phyloP scores from a whole-genome alignment of 1,140 invertebrate genomes.

The Mamestra configurata region DNA sequence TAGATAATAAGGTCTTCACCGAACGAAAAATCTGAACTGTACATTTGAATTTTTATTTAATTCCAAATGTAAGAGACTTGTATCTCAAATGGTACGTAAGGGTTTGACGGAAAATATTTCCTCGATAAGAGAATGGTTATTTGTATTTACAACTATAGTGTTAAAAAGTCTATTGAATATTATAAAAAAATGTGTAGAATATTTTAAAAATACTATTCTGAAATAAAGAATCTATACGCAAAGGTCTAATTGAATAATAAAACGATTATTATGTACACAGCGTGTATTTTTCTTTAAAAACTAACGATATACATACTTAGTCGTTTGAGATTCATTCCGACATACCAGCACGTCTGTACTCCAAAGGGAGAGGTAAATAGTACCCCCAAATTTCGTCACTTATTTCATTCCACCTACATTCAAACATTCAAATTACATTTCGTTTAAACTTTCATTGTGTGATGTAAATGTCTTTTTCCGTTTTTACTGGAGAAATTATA shows the following conservation, averaged over 20 bases:
- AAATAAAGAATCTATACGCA: not conserved
- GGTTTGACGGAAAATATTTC: no score
- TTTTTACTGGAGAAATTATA: not conserved
- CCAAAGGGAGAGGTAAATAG: no score
- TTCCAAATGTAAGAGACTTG: no score
- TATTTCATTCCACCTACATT: no score
- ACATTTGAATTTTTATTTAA: no score
- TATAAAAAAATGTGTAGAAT: not conserved
- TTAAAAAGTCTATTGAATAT: not conserved
- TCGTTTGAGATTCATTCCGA: conserved; percentile 4
- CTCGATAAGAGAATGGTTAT: no score
- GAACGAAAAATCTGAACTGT: no score
- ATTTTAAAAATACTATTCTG: not conserved
- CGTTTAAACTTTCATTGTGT: not conserved
- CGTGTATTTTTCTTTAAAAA: conserved; percentile 20
- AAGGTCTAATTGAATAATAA: not conserved
- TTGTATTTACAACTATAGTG: no score
- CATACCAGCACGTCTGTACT: not conserved
- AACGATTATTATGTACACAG: conserved; percentile 13
- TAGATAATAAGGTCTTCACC: no score
- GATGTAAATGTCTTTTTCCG: not conserved
- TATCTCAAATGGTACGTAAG: no score
- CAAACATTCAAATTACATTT: not conserved
- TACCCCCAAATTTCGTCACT: no score
- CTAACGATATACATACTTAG: conserved; percentile 6